phyloP scores from a whole-genome alignment of 2,113 vertebrate genomes.

The Otocyon megalotis region DNA sequence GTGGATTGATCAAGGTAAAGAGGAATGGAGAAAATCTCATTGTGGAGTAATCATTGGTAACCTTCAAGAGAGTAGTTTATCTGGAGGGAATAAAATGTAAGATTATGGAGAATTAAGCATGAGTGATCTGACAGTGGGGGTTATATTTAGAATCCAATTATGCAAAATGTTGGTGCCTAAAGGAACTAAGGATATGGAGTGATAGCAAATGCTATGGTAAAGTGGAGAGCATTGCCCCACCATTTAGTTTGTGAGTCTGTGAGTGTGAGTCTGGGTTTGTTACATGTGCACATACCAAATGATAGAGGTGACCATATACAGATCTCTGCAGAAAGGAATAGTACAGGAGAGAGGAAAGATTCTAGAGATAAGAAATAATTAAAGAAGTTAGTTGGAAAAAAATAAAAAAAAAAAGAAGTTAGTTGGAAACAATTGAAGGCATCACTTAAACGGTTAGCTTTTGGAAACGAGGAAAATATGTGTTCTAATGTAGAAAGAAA shows the following conservation, averaged over 20 bases:
- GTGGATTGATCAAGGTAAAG: background rate
- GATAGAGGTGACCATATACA: background rate
- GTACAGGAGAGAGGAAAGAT: background rate
- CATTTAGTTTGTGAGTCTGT: background rate
- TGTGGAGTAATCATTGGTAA: background rate
- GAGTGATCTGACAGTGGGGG: background rate
- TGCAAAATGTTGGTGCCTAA: background rate
- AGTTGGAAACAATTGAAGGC: background rate
- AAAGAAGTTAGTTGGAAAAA: background rate
- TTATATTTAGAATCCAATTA: background rate
- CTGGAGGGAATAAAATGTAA: background rate
- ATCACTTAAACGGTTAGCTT: background rate
- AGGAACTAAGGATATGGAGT: background rate
- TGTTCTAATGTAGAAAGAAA: constrained; percentile 27
- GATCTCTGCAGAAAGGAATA: background rate
- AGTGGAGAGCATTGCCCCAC: background rate
- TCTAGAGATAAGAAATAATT: background rate
- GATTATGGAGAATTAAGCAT: background rate
- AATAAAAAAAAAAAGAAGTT: too few species aligned
- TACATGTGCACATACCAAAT: background rate
- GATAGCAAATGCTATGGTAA: background rate
- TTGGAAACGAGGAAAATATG: background rate
- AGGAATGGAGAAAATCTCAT: background rate
- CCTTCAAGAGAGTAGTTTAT: background rate
- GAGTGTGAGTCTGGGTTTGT: background rate